Conservation (phyloP, 2,888 invertebrate genomes). For the Uloborus plumipes region DNA sequence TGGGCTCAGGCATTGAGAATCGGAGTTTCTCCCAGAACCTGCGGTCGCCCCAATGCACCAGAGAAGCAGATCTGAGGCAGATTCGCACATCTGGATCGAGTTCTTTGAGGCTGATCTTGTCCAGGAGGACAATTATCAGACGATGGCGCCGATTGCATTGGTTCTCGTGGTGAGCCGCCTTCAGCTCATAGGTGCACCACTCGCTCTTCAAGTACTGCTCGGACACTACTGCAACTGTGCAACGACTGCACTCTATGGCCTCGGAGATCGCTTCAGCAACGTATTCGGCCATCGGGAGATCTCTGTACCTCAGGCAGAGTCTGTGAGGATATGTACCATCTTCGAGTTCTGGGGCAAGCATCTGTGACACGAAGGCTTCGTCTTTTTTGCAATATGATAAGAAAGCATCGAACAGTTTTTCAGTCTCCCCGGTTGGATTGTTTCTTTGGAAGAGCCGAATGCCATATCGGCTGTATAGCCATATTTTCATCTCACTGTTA, state of each 20-base stretch:
- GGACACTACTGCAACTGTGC: constrained; percentile 89
- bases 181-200: constrained; percentile 91
- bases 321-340: constrained; percentile 81
- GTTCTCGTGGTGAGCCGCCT: constrained; percentile 85
- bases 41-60: constrained; percentile 88
- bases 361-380: constrained; percentile 87
- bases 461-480: constrained; percentile 85
- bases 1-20: constrained; percentile 82
- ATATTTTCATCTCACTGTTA: constrained; percentile 84
- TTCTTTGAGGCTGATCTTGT: constrained; percentile 86
- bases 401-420: constrained; percentile 90
- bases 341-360: constrained; percentile 85
- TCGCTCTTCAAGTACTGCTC: constrained; percentile 91
- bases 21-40: constrained; percentile 94
- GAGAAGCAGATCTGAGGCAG: constrained; percentile 87
- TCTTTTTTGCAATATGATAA: constrained; percentile 91
- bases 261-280: constrained; percentile 89
- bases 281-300: constrained; percentile 81
- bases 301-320: constrained; percentile 87
- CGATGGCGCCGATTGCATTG: constrained; percentile 67
- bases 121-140: constrained; percentile 83
- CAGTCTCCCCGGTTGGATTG: constrained; percentile 78
- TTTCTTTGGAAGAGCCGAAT: constrained; percentile 82
- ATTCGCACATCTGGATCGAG: constrained; percentile 88
- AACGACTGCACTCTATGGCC: constrained; percentile 86